Evolutionary conservation across 2,113 vertebrate species (phyloP), one percentile per base, ranked within the genome.

Genomic region (Nerophis ophidion): DNA sequence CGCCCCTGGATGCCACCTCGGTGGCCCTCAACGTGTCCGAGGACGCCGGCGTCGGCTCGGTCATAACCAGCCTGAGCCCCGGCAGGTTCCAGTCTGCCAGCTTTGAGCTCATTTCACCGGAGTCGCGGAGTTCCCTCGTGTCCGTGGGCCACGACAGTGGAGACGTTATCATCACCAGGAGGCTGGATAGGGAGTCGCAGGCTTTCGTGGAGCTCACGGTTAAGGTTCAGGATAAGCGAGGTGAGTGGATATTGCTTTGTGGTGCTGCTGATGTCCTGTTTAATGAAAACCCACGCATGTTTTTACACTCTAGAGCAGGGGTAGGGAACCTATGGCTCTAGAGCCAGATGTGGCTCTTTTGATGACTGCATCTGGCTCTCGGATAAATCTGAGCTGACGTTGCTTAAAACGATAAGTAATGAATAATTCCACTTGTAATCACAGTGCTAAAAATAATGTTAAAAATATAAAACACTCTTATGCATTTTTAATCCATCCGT

Each of bases 181-280:
- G 71, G 46, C 87, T 94, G 71, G 92, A 95, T 75, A 82, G 93
- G 60, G 93, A 94, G 81, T 86, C 81, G 0, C 86, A 75, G 40
- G 81, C 91, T 49, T 15, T 76, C 46, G 82, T 93, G 87, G 88
- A 94, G 38, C 69, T 94, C 68, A 83, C 89, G 8, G 84, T 94
- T 60, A 93, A 91, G 80, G 90, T 93, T 38, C 92, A 84, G 79
- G 89, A 95, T 55, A 90, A 90, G 73, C 50, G 79, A 91, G 93
- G 93, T 94, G 84, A 79, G 87, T 84, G 35, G 60, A 44, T 44
- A 59, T 67, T 66, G 42, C 68, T 70, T 71, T 70, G 66, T 74
- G 60, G 33, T 61, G 62, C 16, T 71, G 60, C 14, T 71, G 72
- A 6, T 26, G 13, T 50, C 71, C 66, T 71, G 54, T 76, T 82